Conservation (phyloP, 2,797 vertebrate species). For the Poeciliopsis infans region DNA sequence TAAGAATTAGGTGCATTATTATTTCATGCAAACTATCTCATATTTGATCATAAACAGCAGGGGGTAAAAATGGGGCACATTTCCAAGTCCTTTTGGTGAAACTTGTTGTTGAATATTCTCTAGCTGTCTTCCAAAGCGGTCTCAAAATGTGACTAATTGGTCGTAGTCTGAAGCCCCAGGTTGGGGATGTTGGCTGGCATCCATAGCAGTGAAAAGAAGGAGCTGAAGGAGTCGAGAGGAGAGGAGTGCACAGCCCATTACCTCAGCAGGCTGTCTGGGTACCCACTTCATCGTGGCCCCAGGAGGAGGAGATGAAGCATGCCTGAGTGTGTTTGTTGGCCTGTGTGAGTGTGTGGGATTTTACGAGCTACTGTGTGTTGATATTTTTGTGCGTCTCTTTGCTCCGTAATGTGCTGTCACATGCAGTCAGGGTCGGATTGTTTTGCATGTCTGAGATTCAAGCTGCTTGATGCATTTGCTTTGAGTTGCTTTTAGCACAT, state of each 20-base stretch:
- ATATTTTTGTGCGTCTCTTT: conserved; percentile 35
- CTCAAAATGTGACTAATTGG: conserved; percentile 10
- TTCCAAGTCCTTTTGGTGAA: background rate
- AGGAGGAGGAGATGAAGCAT: conserved; percentile 26
- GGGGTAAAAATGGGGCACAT: background rate
- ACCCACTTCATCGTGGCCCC: conserved; percentile 47
- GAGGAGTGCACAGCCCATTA: conserved; percentile 55
- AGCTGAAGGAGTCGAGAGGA: conserved; percentile 32
- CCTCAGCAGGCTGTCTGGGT: conserved; percentile 52
- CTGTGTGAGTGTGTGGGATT: conserved; percentile 1
- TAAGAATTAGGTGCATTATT: background rate
- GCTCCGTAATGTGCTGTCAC: conserved; percentile 33
- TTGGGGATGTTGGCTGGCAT: conserved; percentile 29
- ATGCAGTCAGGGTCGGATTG: conserved; percentile 27
- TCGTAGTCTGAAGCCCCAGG: conserved; percentile 24
- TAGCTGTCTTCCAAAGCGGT: background rate
- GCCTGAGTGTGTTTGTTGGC: conserved; percentile 22
- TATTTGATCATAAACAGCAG: background rate
- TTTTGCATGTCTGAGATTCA: conserved; percentile 19
- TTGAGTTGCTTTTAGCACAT: conserved; percentile 41
- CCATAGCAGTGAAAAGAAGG: conserved; percentile 18
- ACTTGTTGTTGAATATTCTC: background rate
- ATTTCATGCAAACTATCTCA: background rate
- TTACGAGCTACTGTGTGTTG: conserved; percentile 31
- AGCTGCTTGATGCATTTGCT: conserved; percentile 23